phyloP scores from a whole-genome alignment of 92 coral and sea anemone genomes.

The Hydrozoanthus gracilis region DNA sequence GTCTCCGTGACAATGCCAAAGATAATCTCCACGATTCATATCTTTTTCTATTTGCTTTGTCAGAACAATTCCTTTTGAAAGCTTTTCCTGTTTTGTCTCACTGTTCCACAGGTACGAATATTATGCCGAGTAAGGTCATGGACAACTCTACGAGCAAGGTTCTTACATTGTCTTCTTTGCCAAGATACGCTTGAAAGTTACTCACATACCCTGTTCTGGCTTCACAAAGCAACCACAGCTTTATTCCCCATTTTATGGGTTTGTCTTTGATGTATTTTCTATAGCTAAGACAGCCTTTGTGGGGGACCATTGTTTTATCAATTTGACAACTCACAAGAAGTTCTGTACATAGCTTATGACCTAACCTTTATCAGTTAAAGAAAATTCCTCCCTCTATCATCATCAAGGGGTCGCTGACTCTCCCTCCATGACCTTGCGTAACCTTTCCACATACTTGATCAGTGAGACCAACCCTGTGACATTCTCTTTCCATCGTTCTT shows the following conservation, averaged over 20 bases:
- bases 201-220: no score
- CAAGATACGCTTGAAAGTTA: no score
- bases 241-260: neutral
- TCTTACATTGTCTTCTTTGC: neutral
- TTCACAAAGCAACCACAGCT: neutral
- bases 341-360: conserved; percentile 1
- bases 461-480: no score
- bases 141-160: neutral
- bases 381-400: conserved; percentile 34
- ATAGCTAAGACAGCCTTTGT: conserved; percentile 38
- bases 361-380: conserved; percentile 19
- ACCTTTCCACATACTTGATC: no score
- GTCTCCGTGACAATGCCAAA: no score
- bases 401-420: no score
- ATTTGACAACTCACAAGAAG: neutral
- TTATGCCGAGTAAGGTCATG: neutral
- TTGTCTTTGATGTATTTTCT: conserved; percentile 35
- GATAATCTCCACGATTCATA: no score
- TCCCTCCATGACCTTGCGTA: no score
- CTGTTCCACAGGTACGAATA: neutral
- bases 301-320: conserved; percentile 53
- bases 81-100: neutral
- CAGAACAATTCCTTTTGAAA: neutral
- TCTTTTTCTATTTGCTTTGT: neutral
- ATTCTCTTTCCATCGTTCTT: no score